Conservation (phyloP, 2,113 vertebrate genomes). For the Rallus limicola region DNA sequence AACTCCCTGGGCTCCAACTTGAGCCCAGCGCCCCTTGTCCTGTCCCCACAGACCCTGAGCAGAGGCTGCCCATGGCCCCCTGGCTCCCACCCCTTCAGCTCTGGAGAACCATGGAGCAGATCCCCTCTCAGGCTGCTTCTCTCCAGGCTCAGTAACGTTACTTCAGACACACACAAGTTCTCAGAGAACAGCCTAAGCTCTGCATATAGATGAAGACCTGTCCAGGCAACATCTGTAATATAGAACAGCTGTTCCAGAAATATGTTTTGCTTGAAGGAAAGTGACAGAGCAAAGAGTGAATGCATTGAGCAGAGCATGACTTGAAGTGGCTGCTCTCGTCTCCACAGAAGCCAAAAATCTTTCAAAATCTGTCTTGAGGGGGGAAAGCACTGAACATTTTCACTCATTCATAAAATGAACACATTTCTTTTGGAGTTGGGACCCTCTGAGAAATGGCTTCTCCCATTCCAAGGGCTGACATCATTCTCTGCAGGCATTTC, state of each 20-base stretch:
- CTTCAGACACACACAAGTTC: not conserved
- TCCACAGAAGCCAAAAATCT: not conserved
- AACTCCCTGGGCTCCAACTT: too few species aligned
- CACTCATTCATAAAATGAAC: constrained; percentile 4
- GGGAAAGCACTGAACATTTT: not conserved
- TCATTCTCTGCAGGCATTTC: not conserved
- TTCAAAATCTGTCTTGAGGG: not conserved
- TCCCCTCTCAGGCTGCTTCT: too few species aligned
- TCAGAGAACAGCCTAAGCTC: not conserved
- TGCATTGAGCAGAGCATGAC: not conserved
- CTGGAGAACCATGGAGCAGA: too few species aligned
- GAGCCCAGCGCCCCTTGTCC: too few species aligned
- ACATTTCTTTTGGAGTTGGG: not conserved
- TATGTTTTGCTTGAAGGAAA: not conserved
- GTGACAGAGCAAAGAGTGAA: not conserved
- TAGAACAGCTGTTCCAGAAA: not conserved
- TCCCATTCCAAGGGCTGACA: not conserved
- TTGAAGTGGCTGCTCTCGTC: not conserved
- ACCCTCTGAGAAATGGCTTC: not conserved
- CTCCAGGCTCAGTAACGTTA: not conserved
- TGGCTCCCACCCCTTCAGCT: too few species aligned
- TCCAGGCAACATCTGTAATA: not conserved
- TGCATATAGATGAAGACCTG: not conserved
- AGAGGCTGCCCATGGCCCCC: too few species aligned
- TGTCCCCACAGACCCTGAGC: too few species aligned